Evolutionary conservation across 2,888 invertebrate genomes (phyloP).

Genomic region (Octonoba sinensis): DNA sequence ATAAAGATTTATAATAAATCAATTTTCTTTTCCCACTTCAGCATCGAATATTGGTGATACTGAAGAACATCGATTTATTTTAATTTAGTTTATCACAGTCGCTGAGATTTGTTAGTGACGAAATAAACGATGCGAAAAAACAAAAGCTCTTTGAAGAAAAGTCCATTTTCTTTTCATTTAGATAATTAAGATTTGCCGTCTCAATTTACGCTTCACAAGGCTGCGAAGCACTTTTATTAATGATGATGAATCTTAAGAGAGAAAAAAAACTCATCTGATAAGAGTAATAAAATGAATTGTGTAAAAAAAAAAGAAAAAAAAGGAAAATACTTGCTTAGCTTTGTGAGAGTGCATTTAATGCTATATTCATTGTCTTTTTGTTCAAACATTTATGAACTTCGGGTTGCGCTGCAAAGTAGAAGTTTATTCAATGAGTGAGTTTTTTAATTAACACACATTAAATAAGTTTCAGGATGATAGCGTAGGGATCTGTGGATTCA

Average conservation of each 20-base stretch:
- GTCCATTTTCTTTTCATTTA: constrained; percentile 32
- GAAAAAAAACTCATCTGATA: constrained; percentile 37
- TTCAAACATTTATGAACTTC: no score
- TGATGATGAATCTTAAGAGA: constrained; percentile 37
- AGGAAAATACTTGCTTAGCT: no score
- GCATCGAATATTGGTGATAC: constrained; percentile 45
- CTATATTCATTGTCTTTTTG: no score
- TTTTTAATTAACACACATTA: no score
- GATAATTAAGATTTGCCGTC: constrained; percentile 39
- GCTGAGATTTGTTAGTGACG: constrained; percentile 25
- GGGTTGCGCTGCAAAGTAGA: no score
- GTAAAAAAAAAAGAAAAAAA: no score
- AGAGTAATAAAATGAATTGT: no score
- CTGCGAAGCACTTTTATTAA: constrained; percentile 35
- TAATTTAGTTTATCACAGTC: constrained; percentile 53
- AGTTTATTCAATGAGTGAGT: no score
- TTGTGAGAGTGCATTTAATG: no score
- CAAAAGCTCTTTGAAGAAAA: constrained; percentile 22
- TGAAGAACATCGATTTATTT: constrained; percentile 45
- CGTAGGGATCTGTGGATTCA: no score
- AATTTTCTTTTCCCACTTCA: constrained; percentile 3
- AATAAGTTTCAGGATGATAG: no score
- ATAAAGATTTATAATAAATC: no score
- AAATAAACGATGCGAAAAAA: constrained; percentile 22
- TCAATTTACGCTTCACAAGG: constrained; percentile 32